Evolutionary conservation across 2,797 vertebrate species (phyloP), one percentile per base, ranked within the genome.

Genomic region (Centroberyx gerrardi): DNA sequence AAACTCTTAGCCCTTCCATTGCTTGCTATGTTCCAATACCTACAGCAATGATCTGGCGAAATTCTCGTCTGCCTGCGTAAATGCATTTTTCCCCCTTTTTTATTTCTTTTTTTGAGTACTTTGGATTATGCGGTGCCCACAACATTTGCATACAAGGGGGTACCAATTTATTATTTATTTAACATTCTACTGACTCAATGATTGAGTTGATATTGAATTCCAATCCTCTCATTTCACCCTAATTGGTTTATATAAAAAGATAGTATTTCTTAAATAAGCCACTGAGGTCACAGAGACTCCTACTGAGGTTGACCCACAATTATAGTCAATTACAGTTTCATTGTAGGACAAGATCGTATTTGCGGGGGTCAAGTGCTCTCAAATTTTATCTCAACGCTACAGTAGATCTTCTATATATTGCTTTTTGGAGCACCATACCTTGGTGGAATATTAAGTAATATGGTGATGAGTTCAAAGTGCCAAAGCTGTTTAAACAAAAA

Each of bases 31-130:
- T 93, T 94, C 93, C 93, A 94, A 78, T 94, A 94, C 93, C 93
- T 95, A 95, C 93, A 95, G 93, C 93, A 94, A 88, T 88, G 88
- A 88, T 90, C 87, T 92, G 89, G 87, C 90, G 86, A 93, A 88
- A 89, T 90, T 82, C 68, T 90, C 82, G 71, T 87, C 88, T 90
- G 86, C 46, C 69, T 88, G 75, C 76, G 68, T 90, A 87, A 84
- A 88, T 87, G 75, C 78, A 70, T 80, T 81, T 85, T 78, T 85
- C 65, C 61, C 72, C 68, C 61, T 75, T 83, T 53, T 74, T 38
- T 62, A 66, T 73, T 75, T 81, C 55, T 85, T 65, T 56, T 69
- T 44, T 13, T 36, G 54, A 68, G 18, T 78, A 65, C 74, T 63
- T 77, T 49, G 14, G 48, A 80, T 81, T 65, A 7, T 72, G 54